Percentiles rank a stretch among this genome's conserved stretches.
phyloP scores from a whole-genome alignment of 1,140 invertebrate species.

The Sycophila sp. region DNA sequence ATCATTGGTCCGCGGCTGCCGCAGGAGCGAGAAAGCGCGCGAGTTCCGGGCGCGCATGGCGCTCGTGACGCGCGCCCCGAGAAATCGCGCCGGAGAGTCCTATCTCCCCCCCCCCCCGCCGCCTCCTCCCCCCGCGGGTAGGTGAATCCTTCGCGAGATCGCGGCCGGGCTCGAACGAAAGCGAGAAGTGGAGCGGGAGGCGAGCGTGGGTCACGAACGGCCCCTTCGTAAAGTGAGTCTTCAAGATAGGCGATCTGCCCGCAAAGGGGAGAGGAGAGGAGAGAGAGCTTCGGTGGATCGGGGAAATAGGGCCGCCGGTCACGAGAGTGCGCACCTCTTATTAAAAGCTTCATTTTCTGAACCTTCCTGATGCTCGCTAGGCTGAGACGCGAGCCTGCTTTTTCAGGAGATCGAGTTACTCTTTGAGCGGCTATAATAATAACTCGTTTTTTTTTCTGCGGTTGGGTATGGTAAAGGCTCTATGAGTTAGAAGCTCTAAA shows the following conservation, averaged over 20 bases:
- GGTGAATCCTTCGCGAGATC: slow-evolving; percentile 19
- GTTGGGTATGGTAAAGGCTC: too few relatives aligned
- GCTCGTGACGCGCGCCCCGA: slow-evolving; percentile 33
- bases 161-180: slow-evolving; percentile 22
- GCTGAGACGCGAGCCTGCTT: background rate
- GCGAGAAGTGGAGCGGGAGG: slow-evolving; percentile 33
- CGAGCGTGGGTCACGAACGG: slow-evolving; percentile 31
- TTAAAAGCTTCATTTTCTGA: slow-evolving; percentile 33
- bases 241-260: slow-evolving; percentile 30
- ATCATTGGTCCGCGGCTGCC: slow-evolving; percentile 26
- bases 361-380: too few relatives aligned
- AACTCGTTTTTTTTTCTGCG: too few relatives aligned
- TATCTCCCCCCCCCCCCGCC: background rate
- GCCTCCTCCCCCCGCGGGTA: background rate
- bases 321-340: slow-evolving; percentile 1
- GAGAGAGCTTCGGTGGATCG: background rate
- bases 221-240: slow-evolving; percentile 39
- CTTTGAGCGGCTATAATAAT: too few relatives aligned
- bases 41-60: slow-evolving; percentile 30
- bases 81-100: background rate
- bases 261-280: background rate
- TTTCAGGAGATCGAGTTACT: too few relatives aligned
- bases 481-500: too few relatives aligned
- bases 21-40: slow-evolving; percentile 28
- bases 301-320: slow-evolving; percentile 7